Conservation (phyloP, 1,140 invertebrate species). For the Brachionus plicatilis region DNA sequence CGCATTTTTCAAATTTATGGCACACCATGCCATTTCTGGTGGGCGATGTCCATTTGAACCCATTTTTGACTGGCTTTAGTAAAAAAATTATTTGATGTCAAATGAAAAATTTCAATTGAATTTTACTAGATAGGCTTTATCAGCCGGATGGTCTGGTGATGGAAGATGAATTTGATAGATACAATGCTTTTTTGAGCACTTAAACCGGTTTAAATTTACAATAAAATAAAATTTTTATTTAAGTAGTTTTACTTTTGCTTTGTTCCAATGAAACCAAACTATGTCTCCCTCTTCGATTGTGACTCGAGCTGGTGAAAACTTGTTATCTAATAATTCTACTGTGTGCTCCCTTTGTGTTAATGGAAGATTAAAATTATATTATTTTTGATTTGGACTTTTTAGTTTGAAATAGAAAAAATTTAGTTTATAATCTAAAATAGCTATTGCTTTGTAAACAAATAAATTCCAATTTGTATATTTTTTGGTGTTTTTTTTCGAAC, state of each 20-base stretch:
- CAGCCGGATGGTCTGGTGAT: constrained; percentile 45
- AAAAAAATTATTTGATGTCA: not conserved
- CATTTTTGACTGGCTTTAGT: constrained; percentile 49
- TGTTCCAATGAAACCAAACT: constrained; percentile 55
- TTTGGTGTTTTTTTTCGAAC: not conserved
- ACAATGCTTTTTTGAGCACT: constrained; percentile 53
- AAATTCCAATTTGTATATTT: not conserved
- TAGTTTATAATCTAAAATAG: no score
- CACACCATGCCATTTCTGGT: constrained; percentile 52
- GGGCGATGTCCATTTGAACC: constrained; percentile 52
- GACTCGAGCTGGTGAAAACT: constrained; percentile 52
- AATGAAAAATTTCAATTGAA: not conserved
- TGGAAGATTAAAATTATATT: not conserved
- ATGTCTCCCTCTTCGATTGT: constrained; percentile 54
- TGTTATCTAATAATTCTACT: constrained; percentile 51
- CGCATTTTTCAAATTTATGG: constrained; percentile 50
- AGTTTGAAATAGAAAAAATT: no score
- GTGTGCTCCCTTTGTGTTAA: constrained; percentile 47
- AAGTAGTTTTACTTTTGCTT: constrained; percentile 46
- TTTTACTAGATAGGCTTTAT: constrained; percentile 51
- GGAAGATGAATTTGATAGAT: constrained; percentile 53
- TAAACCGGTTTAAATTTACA: not conserved
- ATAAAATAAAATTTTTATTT: not conserved
- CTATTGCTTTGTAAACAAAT: not conserved
- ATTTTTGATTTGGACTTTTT: no score